Evolutionary conservation across 2,888 invertebrate species (phyloP).

Genomic region (Nineta flava): DNA sequence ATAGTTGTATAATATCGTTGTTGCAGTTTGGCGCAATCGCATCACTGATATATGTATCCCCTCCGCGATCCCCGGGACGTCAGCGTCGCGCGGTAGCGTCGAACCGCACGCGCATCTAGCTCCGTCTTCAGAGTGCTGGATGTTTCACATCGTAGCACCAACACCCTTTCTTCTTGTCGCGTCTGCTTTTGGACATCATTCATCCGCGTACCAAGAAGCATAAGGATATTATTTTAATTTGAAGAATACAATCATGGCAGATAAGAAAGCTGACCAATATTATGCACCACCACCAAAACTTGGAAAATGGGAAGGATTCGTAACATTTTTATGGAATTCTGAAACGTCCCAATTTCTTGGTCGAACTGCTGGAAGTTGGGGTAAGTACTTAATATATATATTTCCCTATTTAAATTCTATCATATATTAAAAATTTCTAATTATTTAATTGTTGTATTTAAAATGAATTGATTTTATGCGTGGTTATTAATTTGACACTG

Average conservation of each 20-base stretch:
- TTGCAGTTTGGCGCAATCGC: neutral
- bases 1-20: neutral
- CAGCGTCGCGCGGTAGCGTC: constrained; percentile 5
- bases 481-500: no score
- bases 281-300: constrained; percentile 67
- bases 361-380: constrained; percentile 86
- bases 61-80: constrained; percentile 3
- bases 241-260: constrained; percentile 43
- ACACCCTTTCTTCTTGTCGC: constrained; percentile 5
- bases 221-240: neutral
- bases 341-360: constrained; percentile 86
- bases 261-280: constrained; percentile 63
- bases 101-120: constrained; percentile 6
- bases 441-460: neutral
- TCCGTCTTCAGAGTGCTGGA: constrained; percentile 2
- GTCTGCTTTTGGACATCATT: constrained; percentile 2
- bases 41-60: neutral
- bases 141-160: constrained; percentile 1
- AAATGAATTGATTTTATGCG: neutral
- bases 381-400: constrained; percentile 44
- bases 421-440: neutral
- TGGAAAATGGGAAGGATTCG: constrained; percentile 73
- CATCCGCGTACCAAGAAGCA: neutral
- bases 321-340: constrained; percentile 77
- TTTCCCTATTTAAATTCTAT: neutral